Conservation (phyloP, 2,113 vertebrate species). For the Anthoscopus minutus region DNA sequence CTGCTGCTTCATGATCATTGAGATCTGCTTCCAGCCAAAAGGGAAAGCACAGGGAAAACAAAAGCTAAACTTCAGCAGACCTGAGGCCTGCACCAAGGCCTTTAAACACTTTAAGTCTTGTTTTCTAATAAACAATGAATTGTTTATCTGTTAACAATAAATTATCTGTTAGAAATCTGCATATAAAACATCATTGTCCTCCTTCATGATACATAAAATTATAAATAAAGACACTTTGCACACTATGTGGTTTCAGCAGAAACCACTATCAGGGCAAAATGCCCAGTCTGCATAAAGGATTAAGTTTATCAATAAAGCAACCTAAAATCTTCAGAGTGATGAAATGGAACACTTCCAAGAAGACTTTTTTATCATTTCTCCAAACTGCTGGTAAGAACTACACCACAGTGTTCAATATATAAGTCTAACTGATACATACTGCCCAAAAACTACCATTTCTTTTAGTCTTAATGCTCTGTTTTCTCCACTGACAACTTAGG, state of each 20-base stretch:
- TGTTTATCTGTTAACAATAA: too few relatives aligned
- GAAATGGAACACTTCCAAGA: background rate
- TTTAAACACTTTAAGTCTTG: background rate
- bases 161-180: background rate
- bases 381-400: background rate
- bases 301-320: background rate
- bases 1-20: accelerated
- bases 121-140: background rate
- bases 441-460: accelerated
- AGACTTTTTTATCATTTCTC: background rate
- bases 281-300: background rate
- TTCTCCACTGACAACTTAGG: background rate
- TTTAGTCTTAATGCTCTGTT: background rate
- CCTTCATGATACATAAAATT: background rate
- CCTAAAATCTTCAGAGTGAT: background rate
- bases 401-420: accelerated
- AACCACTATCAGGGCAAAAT: background rate
- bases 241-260: background rate
- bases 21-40: background rate
- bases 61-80: background rate
- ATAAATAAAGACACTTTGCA: background rate
- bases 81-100: background rate
- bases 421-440: background rate
- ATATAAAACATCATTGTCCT: background rate
- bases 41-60: background rate